These are phyloP conservation scores for Pollimyrus isidori DNA, from an alignment of 2,113 vertebrate species.

Conservation along the genomic window DNA sequence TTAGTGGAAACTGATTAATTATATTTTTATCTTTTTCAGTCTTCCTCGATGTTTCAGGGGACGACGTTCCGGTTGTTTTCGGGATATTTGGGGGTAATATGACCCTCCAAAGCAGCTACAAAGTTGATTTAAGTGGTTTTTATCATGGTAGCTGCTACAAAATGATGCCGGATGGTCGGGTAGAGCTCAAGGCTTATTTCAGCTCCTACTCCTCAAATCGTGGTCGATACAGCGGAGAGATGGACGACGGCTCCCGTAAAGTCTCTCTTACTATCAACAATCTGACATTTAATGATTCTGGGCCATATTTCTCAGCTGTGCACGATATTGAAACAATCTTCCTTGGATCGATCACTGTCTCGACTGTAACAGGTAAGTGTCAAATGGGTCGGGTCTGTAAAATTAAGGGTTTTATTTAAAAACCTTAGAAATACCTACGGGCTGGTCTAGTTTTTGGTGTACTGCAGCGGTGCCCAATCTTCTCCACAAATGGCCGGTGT, in stretches of 20 bases:
- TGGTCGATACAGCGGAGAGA: neutral
- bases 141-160: conserved; percentile 3
- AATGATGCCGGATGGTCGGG: neutral
- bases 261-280: neutral
- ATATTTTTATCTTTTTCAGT: conserved; percentile 2
- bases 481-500: too few relatives aligned
- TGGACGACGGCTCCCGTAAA: neutral
- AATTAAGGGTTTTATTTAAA: neutral
- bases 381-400: neutral
- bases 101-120: neutral
- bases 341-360: neutral
- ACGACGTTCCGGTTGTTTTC: neutral
- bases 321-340: neutral
- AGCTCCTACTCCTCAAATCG: neutral
- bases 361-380: conserved; percentile 12
- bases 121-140: neutral
- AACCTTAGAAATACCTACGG: neutral
- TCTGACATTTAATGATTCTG: neutral
- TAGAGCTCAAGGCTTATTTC: conserved; percentile 13
- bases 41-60: neutral
- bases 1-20: neutral
- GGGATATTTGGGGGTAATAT: neutral
- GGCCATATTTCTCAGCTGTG: conserved; percentile 4
- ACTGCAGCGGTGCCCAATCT: too few relatives aligned
- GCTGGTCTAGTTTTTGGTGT: neutral